Conservation (phyloP, 2,888 invertebrate genomes). For the Crepidodera aurea region DNA sequence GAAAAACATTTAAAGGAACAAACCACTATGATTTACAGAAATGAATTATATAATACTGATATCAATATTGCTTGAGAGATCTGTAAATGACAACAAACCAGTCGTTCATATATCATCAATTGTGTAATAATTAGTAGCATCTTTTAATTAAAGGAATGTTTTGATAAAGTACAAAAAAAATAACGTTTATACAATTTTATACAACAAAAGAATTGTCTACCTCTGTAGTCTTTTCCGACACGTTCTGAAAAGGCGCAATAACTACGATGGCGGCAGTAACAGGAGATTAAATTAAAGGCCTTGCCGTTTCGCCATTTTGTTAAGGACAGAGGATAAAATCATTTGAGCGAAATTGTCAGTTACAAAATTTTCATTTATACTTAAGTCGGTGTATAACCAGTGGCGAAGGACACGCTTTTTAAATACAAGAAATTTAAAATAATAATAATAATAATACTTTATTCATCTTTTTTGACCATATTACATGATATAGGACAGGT, state of each 20-base stretch:
- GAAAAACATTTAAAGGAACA: too few species aligned
- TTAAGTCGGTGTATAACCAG: conserved; percentile 13
- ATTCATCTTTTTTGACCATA: too few species aligned
- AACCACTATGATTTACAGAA: too few species aligned
- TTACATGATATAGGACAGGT: too few species aligned
- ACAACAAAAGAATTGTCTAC: conserved; percentile 1
- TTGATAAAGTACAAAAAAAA: too few species aligned
- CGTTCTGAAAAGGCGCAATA: not conserved
- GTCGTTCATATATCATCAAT: too few species aligned
- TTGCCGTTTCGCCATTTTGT: conserved; percentile 14
- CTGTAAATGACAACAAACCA: too few species aligned
- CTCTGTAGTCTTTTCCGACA: not conserved
- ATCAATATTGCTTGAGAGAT: too few species aligned
- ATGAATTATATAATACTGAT: too few species aligned
- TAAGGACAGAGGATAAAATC: conserved; percentile 25
- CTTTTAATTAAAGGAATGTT: too few species aligned
- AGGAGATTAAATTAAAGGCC: conserved; percentile 22
- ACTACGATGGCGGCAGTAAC: not conserved
- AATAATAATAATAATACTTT: too few species aligned
- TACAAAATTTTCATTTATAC: conserved; percentile 34
- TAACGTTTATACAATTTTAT: not conserved
- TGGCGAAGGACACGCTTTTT: not conserved
- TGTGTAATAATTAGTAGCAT: too few species aligned
- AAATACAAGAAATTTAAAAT: not conserved
- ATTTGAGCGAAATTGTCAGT: conserved; percentile 29